Conservation (phyloP, 2,888 invertebrate species). For the Mechanitis mazaeus region DNA sequence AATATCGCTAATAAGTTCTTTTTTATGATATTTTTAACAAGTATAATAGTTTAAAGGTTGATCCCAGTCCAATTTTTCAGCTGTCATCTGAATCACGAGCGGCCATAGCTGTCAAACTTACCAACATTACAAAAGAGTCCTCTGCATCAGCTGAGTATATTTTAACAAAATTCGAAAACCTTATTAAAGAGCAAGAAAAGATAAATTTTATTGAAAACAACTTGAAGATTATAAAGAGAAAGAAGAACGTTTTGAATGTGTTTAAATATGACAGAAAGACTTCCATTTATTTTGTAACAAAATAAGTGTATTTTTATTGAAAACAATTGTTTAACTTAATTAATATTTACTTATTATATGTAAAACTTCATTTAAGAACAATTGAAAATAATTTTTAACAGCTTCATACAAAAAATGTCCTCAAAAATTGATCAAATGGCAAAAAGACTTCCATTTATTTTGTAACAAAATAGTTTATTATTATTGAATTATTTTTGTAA, state of each 20-base stretch:
- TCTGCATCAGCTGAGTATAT: conserved; percentile 35
- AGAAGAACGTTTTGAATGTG: conserved; percentile 33
- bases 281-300: conserved; percentile 46
- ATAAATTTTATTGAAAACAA: conserved; percentile 39
- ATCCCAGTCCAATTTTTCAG: conserved; percentile 38
- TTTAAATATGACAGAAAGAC: conserved; percentile 41
- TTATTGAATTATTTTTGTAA: too few relatives aligned
- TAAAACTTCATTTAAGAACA: too few relatives aligned
- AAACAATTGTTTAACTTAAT: too few relatives aligned
- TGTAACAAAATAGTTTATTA: too few relatives aligned
- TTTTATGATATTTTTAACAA: too few relatives aligned
- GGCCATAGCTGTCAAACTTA: conserved; percentile 53
- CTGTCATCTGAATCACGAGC: conserved; percentile 53
- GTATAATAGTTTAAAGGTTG: too few relatives aligned
- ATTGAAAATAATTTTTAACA: too few relatives aligned
- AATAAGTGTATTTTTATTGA: conserved; percentile 25
- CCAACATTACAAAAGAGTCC: conserved; percentile 36
- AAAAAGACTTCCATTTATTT: too few relatives aligned
- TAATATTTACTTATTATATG: too few relatives aligned
- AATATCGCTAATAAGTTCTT: too few relatives aligned
- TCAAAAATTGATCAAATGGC: too few relatives aligned
- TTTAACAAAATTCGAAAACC: conserved; percentile 37
- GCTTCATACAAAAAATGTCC: too few relatives aligned
- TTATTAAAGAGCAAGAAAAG: conserved; percentile 49
- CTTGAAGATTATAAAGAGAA: conserved; percentile 10